These are phyloP conservation scores for Urocitellus parryii DNA, from an alignment of 2,113 vertebrate genomes.

Conservation along the genomic window DNA sequence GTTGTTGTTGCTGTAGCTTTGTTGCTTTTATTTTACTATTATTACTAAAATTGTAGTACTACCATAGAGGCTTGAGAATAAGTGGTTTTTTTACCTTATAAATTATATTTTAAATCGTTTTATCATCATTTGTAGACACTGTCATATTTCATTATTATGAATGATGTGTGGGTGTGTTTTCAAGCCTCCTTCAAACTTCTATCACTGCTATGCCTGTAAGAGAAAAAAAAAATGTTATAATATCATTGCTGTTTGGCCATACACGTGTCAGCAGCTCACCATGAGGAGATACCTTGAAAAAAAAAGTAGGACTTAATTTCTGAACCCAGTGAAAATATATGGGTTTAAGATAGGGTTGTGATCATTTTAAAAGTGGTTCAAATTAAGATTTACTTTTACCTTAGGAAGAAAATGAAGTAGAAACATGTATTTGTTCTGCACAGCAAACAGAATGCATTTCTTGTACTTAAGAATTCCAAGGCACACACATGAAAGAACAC, in stretches of 20 bases:
- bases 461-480: constrained; percentile 22
- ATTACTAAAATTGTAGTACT: constrained; percentile 71
- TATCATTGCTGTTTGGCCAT: constrained; percentile 1
- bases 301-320: not conserved
- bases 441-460: not conserved
- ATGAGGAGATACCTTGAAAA: not conserved
- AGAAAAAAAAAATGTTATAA: not conserved
- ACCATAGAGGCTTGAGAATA: constrained; percentile 13
- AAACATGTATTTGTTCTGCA: not conserved
- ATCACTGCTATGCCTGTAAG: not conserved
- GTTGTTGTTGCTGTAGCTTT: not conserved
- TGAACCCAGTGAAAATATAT: not conserved
- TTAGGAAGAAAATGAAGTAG: constrained; percentile 33
- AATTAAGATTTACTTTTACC: constrained; percentile 46
- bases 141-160: not conserved
- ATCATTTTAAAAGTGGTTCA: constrained; percentile 45
- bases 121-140: not conserved
- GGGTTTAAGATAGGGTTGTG: not conserved
- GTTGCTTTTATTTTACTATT: not conserved
- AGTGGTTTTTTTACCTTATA: constrained; percentile 40
- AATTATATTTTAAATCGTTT: constrained; percentile 58
- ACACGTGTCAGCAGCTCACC: not conserved
- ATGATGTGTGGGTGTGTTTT: not conserved
- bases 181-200: not conserved
- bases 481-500: not conserved